phyloP scores from a whole-genome alignment of 2,797 vertebrate genomes.

The Rhinoraja longicauda region DNA sequence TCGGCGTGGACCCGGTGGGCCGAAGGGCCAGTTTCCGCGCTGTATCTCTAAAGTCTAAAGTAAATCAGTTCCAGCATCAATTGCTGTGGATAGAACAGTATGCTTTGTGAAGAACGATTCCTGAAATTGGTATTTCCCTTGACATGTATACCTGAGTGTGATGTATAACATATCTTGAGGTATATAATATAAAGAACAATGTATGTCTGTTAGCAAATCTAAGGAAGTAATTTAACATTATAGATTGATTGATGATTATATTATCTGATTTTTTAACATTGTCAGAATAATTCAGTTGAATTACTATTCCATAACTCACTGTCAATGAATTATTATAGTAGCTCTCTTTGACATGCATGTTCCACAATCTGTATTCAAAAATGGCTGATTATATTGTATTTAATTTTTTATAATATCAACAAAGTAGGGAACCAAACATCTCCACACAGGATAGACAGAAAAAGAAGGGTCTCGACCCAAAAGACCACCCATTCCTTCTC shows the following conservation, averaged over 20 bases:
- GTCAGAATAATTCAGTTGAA: conserved; percentile 18
- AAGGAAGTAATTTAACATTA: conserved; percentile 17
- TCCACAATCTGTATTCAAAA: not conserved
- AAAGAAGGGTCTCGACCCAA: too few species aligned
- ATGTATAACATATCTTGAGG: not conserved
- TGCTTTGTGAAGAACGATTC: not conserved
- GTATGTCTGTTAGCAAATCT: not conserved
- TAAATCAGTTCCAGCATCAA: not conserved
- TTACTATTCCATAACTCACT: not conserved
- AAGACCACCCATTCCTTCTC: too few species aligned
- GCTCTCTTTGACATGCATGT: not conserved
- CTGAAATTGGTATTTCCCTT: not conserved
- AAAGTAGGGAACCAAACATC: not conserved
- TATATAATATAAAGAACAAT: not conserved
- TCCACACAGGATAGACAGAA: too few species aligned
- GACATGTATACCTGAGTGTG: not conserved
- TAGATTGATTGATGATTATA: conserved; percentile 10
- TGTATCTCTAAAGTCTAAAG: not conserved
- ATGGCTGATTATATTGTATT: not conserved
- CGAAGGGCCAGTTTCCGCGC: too few species aligned
- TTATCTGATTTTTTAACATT: not conserved
- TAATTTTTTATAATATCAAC: not conserved
- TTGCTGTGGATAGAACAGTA: not conserved
- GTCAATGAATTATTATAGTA: not conserved
- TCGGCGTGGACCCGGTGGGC: too few species aligned